phyloP scores from a whole-genome alignment of 35 echinoderm and acorn worm genomes.

The Apostichopus californicus region DNA sequence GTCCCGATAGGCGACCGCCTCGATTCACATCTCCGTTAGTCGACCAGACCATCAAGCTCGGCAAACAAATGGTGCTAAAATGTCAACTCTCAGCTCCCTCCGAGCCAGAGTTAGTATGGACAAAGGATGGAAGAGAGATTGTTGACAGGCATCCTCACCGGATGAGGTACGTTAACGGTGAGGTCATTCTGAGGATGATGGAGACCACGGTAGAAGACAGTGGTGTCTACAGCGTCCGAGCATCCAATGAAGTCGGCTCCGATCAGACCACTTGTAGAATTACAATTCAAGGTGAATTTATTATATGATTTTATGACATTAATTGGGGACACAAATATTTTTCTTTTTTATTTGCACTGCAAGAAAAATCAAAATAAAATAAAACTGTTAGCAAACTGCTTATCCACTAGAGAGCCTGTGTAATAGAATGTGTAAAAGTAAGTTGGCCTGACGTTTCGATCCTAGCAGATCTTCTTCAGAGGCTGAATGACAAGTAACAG shows the following conservation, averaged over 20 bases:
- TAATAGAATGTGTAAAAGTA: too few relatives aligned
- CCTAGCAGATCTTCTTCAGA: too few relatives aligned
- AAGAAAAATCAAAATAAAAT: too few relatives aligned
- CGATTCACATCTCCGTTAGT: conserved; percentile 7
- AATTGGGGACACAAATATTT: too few relatives aligned
- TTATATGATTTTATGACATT: too few relatives aligned
- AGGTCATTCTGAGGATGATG: conserved; percentile 50
- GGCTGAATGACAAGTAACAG: too few relatives aligned
- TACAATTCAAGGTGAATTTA: conserved; percentile 31
- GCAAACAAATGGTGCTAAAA: conserved; percentile 53
- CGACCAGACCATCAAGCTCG: conserved; percentile 54
- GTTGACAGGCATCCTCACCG: conserved; percentile 50
- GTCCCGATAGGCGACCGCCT: conserved; percentile 44
- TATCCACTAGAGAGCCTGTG: too few relatives aligned
- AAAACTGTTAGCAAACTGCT: too few relatives aligned
- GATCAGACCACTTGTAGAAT: conserved; percentile 50
- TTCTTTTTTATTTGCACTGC: too few relatives aligned
- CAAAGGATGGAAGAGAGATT: conserved; percentile 44
- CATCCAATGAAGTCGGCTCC: conserved; percentile 55
- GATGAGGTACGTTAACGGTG: conserved; percentile 69
- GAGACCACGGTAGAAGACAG: conserved; percentile 63
- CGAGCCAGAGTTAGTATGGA: conserved; percentile 39
- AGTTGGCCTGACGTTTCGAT: too few relatives aligned
- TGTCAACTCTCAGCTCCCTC: conserved; percentile 41
- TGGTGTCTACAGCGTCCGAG: conserved; percentile 54